Evolutionary conservation across 2,113 vertebrate genomes (phyloP).

Genomic region (Manacus vitellinus): DNA sequence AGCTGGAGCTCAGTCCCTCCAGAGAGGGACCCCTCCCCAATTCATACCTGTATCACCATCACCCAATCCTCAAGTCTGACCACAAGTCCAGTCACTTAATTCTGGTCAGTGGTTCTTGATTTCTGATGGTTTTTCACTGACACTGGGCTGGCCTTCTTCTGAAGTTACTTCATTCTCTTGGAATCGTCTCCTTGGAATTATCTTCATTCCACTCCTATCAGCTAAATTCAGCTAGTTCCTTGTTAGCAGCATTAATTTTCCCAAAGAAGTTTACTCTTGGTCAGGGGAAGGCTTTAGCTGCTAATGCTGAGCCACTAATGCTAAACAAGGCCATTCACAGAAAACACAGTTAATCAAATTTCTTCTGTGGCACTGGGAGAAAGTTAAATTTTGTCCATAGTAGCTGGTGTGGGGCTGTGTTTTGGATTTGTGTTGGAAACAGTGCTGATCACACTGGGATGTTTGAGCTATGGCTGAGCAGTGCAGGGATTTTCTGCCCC

Average conservation of each 20-base stretch:
- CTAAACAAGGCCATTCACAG: not conserved
- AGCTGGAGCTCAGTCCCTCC: not conserved
- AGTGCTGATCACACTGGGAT: not conserved
- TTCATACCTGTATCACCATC: not conserved
- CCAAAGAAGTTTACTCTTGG: not conserved
- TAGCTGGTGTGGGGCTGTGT: not conserved
- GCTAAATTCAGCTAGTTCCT: not conserved
- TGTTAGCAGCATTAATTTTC: not conserved
- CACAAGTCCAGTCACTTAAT: not conserved
- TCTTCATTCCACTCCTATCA: not conserved
- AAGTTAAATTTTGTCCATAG: not conserved
- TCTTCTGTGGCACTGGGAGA: not conserved
- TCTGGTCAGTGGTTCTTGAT: not conserved
- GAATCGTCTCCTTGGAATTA: not conserved
- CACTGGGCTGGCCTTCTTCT: not conserved
- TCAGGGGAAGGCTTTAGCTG: accelerated
- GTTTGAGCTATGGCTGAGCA: not conserved
- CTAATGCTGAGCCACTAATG: not conserved
- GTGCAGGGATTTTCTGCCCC: not conserved
- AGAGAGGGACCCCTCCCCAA: too few relatives aligned
- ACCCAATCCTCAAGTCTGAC: not conserved
- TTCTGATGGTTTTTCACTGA: not conserved
- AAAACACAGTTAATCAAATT: not conserved
- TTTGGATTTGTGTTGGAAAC: not conserved
- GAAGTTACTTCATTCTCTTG: not conserved